Evolutionary conservation across 2,888 invertebrate species (phyloP), one percentile per base, ranked within the genome.

Genomic region (Caradrina kadenii): DNA sequence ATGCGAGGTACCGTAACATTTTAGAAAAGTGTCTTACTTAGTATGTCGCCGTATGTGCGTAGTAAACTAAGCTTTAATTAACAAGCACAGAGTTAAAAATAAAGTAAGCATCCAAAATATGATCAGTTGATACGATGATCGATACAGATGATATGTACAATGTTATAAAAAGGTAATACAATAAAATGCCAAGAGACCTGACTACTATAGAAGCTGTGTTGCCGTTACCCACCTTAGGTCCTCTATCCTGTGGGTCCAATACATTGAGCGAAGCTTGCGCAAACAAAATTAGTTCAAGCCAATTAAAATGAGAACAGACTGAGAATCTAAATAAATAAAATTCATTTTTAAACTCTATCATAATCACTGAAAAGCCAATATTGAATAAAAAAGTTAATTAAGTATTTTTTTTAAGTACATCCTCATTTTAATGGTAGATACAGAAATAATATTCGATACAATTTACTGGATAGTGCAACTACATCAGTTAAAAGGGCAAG

Each of bases 231-330:
- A 95, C 95, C 95, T 95, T 87, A 73, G 84, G 77, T 91, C 90
- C 86, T 88, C 88, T 89, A 71, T 94, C 94, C 96, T 96, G 95
- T 93, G 93, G 92, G 90, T 92, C 95, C 95, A 91, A 94, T 88
- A 91, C 77, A 93, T 88, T 92, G 93, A 93, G 89, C 90, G 95
- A 95, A 95, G 96, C 96, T 95, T 96, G 96, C 95, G 95, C 96
- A 96, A 95, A 96, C 93, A 94, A 95, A 95, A 92, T 90, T 82
- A 88, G 92, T 92, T 94, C 91, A 95, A 94, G 96, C 96, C 94
- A 93, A 94, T 95, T 95, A 95, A 94, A 93, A 94, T 91, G 93
- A 93, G 93, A 90, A 91, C 84, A 88, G 56, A 90, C 86, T 84
- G 67, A 70, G 75, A 66, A 65, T 76, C 54, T 39, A 65, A 63